A percentile compares a stretch with the other conserved stretches of the same genome.
These are phyloP conservation scores for Celastrina argiolus DNA, from an alignment of 2,888 invertebrate species.

Conservation along the genomic window DNA sequence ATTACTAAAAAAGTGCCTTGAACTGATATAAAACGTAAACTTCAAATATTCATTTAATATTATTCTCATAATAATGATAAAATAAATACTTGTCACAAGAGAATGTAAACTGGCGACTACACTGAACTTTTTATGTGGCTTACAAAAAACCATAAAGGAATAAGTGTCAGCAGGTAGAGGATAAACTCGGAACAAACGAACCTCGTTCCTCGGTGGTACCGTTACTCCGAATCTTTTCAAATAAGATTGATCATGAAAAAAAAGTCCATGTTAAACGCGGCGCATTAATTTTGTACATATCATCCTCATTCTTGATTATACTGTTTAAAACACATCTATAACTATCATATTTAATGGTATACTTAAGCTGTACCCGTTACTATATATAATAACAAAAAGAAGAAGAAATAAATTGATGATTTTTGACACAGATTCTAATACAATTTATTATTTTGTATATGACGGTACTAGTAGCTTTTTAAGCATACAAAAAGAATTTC, in stretches of 20 bases:
- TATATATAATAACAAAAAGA: not conserved
- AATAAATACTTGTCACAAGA: not conserved
- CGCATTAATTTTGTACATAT: slow-evolving; percentile 2
- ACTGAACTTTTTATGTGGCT: slow-evolving; percentile 53
- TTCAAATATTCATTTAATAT: not conserved
- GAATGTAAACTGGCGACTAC: slow-evolving; percentile 30
- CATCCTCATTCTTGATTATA: not conserved
- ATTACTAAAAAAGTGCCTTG: no score
- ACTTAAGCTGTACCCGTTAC: not conserved
- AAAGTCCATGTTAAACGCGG: slow-evolving; percentile 14
- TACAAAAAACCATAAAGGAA: slow-evolving; percentile 49
- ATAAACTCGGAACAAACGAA: slow-evolving; percentile 42
- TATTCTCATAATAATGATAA: not conserved
- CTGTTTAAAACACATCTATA: not conserved
- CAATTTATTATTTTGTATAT: not conserved
- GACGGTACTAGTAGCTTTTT: not conserved
- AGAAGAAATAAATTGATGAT: not conserved
- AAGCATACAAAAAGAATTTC: not conserved
- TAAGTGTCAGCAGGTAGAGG: slow-evolving; percentile 70
- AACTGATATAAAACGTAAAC: not conserved
- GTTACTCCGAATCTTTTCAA: slow-evolving; percentile 56
- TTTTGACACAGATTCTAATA: not conserved
- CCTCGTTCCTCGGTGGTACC: slow-evolving; percentile 56
- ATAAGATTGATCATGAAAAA: slow-evolving; percentile 42
- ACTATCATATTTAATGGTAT: not conserved